Evolutionary conservation across 2,113 vertebrate genomes (phyloP), one percentile per base, ranked within the genome.

Genomic region (Cyphomyrus discorhynchus): DNA sequence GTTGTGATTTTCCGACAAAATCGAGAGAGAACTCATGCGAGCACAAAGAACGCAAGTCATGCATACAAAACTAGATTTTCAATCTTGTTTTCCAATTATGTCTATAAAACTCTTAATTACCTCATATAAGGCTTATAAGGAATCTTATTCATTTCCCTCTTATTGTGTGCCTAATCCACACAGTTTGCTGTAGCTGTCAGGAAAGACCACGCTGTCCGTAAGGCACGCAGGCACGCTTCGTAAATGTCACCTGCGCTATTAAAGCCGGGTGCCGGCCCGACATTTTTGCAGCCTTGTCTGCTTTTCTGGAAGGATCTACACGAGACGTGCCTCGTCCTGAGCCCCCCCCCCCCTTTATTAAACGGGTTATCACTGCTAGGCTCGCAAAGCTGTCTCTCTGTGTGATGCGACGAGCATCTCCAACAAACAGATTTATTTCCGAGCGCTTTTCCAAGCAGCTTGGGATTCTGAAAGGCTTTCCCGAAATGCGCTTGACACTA

Each of bases 201-300:
- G 7, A 82, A 82, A 45, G 7, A 82, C 77, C 19, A 21, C 27
- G 4, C 74, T 42, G 74, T 80, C 74, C 4, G 7, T 53, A 39
- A 50, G 50, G 31, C n/a, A 53, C 0, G 11, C 49, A 52, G 50
- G 47, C 15, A 15, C 21, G 27, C 50, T 53, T 19, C 19, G 5
- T 53, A 53, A 87, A 87, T 87, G 50, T 87, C 85, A 53, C 15
- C 85, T 31, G 27, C 31, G 85, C 27, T 86, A 50, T 86, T 86
- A 86, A 35, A 84, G 42, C 82, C 0, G 45, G 19, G 39, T 4
- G 19, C 21, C 6, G 6, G 39, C 45, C 42, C 49, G 82, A 84
- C 45, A 84, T 84, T 86, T 53, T 19, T 86, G 85, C 47, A 86
- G n/a, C 85, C 50, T 56, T 56, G 50, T 39, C 49, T 53, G 49